These are phyloP conservation scores for Elysia crispata DNA, from an alignment of 2,888 invertebrate species.

Conservation along the genomic window DNA sequence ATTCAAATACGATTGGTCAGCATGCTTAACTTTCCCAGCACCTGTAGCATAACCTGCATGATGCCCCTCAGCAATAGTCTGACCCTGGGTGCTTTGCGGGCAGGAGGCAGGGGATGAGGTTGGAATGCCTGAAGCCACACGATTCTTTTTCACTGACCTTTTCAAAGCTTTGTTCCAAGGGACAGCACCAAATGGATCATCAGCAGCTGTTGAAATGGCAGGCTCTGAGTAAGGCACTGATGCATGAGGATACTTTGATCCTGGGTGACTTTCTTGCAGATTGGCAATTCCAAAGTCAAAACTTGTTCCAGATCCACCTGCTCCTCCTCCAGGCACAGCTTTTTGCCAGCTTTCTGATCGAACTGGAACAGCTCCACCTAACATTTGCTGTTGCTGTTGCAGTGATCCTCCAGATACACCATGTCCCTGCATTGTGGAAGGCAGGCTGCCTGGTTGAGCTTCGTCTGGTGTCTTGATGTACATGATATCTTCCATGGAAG, in stretches of 20 bases:
- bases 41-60: no score
- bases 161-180: conserved; percentile 59
- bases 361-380: conserved; percentile 33
- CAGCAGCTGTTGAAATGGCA: conserved; percentile 24
- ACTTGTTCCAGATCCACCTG: background rate
- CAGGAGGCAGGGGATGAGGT: no score
- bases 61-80: no score
- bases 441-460: conserved; percentile 51
- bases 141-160: conserved; percentile 36
- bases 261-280: no score
- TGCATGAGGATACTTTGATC: background rate
- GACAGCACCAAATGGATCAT: conserved; percentile 68
- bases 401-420: conserved; percentile 5
- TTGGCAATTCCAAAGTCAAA: no score
- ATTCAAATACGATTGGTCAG: no score
- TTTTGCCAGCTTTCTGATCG: background rate
- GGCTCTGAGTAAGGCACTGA: background rate
- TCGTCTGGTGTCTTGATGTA: conserved; percentile 54
- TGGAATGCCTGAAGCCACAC: no score
- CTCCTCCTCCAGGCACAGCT: background rate
- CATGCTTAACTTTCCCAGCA: no score
- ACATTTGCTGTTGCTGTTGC: no score
- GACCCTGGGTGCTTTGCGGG: no score
- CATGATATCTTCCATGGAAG: conserved; percentile 49
- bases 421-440: background rate